These are phyloP conservation scores for Zaprionus vittiger DNA, from an alignment of 1,140 invertebrate species.

Conservation along the genomic window DNA sequence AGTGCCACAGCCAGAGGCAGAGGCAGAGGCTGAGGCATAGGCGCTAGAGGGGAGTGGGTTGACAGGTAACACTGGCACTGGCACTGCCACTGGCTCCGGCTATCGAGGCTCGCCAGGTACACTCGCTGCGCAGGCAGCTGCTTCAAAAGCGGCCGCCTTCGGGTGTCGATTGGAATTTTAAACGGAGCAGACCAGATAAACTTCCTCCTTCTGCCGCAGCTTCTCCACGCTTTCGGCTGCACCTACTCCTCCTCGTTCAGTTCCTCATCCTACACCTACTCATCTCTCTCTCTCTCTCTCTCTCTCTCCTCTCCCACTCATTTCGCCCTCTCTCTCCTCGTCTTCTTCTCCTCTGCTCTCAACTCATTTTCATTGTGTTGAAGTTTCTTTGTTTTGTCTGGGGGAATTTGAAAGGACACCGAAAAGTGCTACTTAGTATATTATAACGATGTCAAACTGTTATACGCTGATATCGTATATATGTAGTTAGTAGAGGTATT, in stretches of 20 bases:
- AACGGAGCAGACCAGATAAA: slow-evolving; percentile 76
- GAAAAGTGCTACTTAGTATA: slow-evolving; percentile 6
- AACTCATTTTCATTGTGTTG: slow-evolving; percentile 2
- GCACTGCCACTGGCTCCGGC: not conserved
- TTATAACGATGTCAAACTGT: slow-evolving; percentile 2
- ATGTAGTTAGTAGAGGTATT: not conserved
- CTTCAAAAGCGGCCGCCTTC: slow-evolving; percentile 65
- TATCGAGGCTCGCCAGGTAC: not conserved
- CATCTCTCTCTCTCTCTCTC: not conserved
- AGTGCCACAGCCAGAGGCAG: not conserved
- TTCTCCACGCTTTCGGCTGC: not conserved
- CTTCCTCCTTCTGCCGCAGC: slow-evolving; percentile 9
- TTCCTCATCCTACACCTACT: not conserved
- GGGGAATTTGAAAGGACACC: slow-evolving; percentile 3
- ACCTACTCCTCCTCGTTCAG: not conserved
- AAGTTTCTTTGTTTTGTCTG: not conserved
- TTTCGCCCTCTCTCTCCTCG: not conserved
- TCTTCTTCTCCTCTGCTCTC: not conserved
- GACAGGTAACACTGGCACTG: slow-evolving; percentile 3
- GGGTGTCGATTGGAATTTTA: slow-evolving; percentile 84
- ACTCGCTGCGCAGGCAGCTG: slow-evolving; percentile 5
- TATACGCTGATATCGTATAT: not conserved
- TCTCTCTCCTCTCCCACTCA: not conserved
- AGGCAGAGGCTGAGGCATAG: not conserved
- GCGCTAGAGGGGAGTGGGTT: not conserved